Base-by-base conservation (phyloP, 2,888 invertebrate species). In the Hipparchia sbordonii region DNA sequence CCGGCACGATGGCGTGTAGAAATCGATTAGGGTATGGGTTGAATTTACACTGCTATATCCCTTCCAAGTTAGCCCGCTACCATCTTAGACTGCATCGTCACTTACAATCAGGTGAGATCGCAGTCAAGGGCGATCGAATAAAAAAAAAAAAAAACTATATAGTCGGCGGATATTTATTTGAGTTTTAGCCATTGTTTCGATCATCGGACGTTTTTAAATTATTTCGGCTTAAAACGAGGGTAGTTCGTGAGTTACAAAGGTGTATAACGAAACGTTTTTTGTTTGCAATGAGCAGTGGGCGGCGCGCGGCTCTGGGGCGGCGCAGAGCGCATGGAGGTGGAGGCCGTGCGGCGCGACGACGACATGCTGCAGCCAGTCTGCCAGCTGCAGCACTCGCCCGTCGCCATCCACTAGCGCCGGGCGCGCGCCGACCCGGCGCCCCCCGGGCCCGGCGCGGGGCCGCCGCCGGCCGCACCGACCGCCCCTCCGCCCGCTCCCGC, bases 341-440 rank as follows among this genome's bases (percentile, higher is more conserved):
- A 92, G 83, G 85, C 82, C 73, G 89, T 86, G 78, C 87, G 91
- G 65, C 91, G 91, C 81, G 88, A 88, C 77, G 94, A 91, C 80
- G 93, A 93, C 80, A 97, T 98, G 97, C 96, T 98, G 84, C 97
- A 82, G 82, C 97, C 90, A 78, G 97, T 97, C 82, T 97, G 98
- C 80, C 81, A 84, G 79, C 96, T 97, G 87, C 97, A 97, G 92
- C 98, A 98, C 94, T 97, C 97, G 94, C 98, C 98, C 83, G 98
- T 98, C 86, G 98, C 97, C 89, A 98, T 98, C 90, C 98, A 98
- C 91, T 94, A 92, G 89, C 80, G 77, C 75, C 72, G 74, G 54
- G 71, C 39, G 67, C 68, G 62, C 67, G 75, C 76, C 67, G 67
- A 13, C 70, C 72, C 75, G 74, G 59, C 63, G 74, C 61, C 60